Evolutionary conservation across 2,888 invertebrate species (phyloP).

Genomic region (Bombylius major): DNA sequence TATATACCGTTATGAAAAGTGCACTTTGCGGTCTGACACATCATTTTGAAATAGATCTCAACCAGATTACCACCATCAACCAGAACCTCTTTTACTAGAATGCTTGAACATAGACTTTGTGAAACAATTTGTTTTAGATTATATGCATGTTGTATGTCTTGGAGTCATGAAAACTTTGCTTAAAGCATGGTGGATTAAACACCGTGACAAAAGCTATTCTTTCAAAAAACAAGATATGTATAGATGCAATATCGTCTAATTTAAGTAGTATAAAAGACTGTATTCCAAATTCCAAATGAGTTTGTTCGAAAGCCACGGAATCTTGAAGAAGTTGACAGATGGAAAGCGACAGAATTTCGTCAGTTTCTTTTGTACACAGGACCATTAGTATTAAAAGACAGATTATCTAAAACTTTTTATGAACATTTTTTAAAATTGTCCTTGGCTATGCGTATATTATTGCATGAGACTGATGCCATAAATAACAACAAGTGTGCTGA

Average conservation of each 20-base stretch:
- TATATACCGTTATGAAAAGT: neutral
- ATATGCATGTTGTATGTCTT: constrained; percentile 3
- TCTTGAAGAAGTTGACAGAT: neutral
- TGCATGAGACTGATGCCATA: neutral
- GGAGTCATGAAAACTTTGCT: neutral
- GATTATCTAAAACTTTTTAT: constrained; percentile 6
- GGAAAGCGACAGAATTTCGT: constrained; percentile 12
- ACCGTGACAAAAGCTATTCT: neutral
- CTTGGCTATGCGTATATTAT: constrained; percentile 9
- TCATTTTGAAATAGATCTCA: neutral
- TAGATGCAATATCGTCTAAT: too few relatives aligned
- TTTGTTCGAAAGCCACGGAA: neutral
- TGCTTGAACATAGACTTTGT: neutral
- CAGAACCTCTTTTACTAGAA: neutral
- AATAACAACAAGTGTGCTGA: constrained; percentile 1
- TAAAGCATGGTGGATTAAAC: neutral
- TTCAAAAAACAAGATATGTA: neutral
- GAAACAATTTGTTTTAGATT: constrained; percentile 4
- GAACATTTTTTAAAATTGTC: constrained; percentile 14
- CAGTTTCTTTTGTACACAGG: constrained; percentile 1
- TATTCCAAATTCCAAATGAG: neutral
- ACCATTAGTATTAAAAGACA: neutral
- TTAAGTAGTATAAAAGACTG: too few relatives aligned
- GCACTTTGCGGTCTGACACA: neutral
- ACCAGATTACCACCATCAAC: constrained; percentile 1